These are phyloP conservation scores for Eupithecia pulchellata DNA, from an alignment of 2,888 invertebrate genomes.

Conservation along the genomic window DNA sequence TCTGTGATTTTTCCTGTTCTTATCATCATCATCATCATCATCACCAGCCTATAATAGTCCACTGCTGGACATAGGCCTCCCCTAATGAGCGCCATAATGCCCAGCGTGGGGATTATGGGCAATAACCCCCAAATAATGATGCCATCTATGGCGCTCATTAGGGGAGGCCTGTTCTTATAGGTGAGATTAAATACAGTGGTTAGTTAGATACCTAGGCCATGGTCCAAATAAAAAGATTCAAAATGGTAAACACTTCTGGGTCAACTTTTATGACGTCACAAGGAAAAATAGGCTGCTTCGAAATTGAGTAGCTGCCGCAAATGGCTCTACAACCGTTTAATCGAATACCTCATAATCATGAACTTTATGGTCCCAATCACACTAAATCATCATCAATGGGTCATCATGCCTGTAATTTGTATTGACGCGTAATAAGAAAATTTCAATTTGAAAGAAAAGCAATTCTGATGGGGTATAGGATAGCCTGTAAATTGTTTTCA, in stretches of 20 bases:
- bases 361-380: background rate
- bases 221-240: background rate
- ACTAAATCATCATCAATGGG: background rate
- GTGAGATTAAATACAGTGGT: background rate
- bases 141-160: too few relatives aligned
- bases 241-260: background rate
- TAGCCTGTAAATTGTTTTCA: background rate
- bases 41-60: too few relatives aligned
- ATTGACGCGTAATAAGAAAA: background rate
- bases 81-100: too few relatives aligned
- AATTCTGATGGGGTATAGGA: background rate
- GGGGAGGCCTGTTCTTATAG: too few relatives aligned
- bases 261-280: slow-evolving; percentile 4
- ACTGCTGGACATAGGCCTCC: too few relatives aligned
- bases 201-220: background rate
- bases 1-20: background rate
- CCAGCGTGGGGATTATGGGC: too few relatives aligned
- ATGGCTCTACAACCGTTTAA: background rate
- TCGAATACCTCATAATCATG: background rate
- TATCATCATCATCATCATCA: too few relatives aligned
- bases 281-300: slow-evolving; percentile 3
- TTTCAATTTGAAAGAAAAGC: background rate
- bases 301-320: background rate
- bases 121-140: too few relatives aligned
- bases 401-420: background rate